phyloP scores from a whole-genome alignment of 2,888 invertebrate genomes.

The Ischnus inquisitorius region DNA sequence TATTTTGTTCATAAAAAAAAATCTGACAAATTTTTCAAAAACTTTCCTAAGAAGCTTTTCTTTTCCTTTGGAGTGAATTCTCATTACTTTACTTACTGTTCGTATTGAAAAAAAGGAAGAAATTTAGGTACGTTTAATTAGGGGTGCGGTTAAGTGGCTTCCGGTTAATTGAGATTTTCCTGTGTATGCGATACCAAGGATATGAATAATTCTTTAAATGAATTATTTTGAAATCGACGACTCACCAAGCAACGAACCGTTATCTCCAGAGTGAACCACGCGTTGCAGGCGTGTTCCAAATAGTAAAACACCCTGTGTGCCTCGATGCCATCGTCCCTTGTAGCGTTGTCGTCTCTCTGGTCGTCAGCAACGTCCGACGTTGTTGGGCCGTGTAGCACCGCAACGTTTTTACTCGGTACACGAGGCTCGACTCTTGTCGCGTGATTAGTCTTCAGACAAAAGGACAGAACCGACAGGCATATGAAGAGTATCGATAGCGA shows the following conservation, averaged over 20 bases:
- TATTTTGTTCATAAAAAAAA: no score
- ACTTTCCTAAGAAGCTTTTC: neutral
- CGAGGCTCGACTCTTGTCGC: slow-evolving; percentile 57
- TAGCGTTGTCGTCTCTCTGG: slow-evolving; percentile 31
- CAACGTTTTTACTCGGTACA: slow-evolving; percentile 64
- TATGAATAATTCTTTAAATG: no score
- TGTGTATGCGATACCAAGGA: no score
- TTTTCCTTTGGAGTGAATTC: no score
- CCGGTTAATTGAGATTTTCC: no score
- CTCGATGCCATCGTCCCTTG: slow-evolving; percentile 79
- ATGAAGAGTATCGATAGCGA: slow-evolving; percentile 98
- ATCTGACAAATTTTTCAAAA: no score
- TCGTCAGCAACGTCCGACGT: slow-evolving; percentile 17
- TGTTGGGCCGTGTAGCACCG: slow-evolving; percentile 69
- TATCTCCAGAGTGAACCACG: slow-evolving; percentile 98
- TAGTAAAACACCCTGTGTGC: slow-evolving; percentile 94
- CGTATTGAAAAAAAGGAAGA: no score
- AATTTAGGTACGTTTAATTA: no score
- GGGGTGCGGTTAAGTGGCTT: no score
- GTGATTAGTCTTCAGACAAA: slow-evolving; percentile 97
- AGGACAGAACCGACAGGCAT: slow-evolving; percentile 97
- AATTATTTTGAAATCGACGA: slow-evolving; percentile 74
- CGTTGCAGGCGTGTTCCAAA: slow-evolving; percentile 96
- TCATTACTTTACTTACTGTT: no score
- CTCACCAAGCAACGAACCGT: slow-evolving; percentile 94